Evolutionary conservation across 2,888 invertebrate species (phyloP).

Genomic region (Stegophylla sp.): DNA sequence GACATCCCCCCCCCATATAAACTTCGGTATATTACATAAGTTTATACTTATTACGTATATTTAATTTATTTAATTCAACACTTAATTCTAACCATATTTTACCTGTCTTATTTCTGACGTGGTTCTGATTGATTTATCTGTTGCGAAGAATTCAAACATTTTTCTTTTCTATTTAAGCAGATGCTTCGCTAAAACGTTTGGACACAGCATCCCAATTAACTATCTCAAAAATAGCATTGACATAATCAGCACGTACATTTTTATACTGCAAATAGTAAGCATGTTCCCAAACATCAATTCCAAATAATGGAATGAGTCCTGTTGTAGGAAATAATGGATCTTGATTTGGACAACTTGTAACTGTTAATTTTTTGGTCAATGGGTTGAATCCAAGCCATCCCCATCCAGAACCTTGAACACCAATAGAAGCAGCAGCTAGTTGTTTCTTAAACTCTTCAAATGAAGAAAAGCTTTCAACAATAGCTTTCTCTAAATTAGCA

Average conservation of each 20-base stretch:
- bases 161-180: too few species aligned
- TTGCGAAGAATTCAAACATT: too few species aligned
- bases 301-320: constrained; percentile 64
- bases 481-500: constrained; percentile 68
- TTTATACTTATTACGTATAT: too few species aligned
- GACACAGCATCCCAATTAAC: constrained; percentile 93
- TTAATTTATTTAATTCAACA: too few species aligned
- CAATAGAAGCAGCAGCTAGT: constrained; percentile 80
- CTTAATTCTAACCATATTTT: too few species aligned
- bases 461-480: constrained; percentile 80
- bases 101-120: too few species aligned
- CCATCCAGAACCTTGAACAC: constrained; percentile 98
- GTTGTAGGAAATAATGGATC: constrained; percentile 92
- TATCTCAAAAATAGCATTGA: constrained; percentile 94
- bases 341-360: constrained; percentile 91
- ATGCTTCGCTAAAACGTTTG: constrained; percentile 74
- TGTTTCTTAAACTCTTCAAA: constrained; percentile 87
- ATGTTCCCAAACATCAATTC: constrained; percentile 99
- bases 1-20: too few species aligned
- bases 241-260: constrained; percentile 96
- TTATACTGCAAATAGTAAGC: constrained; percentile 99
- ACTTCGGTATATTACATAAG: too few species aligned
- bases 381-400: constrained; percentile 96
- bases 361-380: constrained; percentile 75
- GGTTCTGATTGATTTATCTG: too few species aligned